Evolutionary conservation across 2,888 invertebrate species (phyloP).

Genomic region (Lepidocyrtinus sp.): DNA sequence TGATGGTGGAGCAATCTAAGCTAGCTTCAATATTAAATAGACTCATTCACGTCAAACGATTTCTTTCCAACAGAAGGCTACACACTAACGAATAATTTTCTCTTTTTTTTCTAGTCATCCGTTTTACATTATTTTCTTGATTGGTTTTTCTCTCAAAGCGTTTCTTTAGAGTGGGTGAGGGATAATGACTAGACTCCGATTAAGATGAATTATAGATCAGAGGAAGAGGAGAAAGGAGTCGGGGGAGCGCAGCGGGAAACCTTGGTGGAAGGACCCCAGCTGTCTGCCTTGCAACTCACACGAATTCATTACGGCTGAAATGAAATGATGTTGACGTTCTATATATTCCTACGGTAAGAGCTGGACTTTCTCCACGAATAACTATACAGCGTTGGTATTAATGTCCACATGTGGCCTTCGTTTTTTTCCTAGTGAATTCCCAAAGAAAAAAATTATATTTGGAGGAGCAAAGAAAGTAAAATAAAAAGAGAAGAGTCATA

Average conservation of each 20-base stretch:
- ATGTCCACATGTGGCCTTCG: neutral
- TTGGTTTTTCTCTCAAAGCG: neutral
- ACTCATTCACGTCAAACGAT: too few species aligned
- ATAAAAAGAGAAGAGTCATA: too few species aligned
- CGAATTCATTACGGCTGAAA: conserved; percentile 31
- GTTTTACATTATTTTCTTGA: neutral
- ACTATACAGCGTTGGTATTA: too few species aligned
- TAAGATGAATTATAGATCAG: conserved; percentile 49
- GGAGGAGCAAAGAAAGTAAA: too few species aligned
- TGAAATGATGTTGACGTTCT: neutral
- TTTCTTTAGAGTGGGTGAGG: neutral
- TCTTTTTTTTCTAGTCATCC: too few species aligned
- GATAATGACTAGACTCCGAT: conserved; percentile 26
- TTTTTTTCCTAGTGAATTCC: neutral
- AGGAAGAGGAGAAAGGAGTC: neutral
- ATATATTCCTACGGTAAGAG: neutral
- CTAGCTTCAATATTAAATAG: too few species aligned
- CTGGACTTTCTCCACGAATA: neutral
- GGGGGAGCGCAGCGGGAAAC: conserved; percentile 29
- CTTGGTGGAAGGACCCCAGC: conserved; percentile 44
- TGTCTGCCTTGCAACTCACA: conserved; percentile 36
- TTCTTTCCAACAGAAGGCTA: too few species aligned
- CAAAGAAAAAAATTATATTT: too few species aligned
- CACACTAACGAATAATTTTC: too few species aligned
- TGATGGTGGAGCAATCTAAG: too few species aligned